A percentile compares a stretch with the other conserved stretches of the same genome.
Evolutionary conservation across 2,888 invertebrate species (phyloP).

Genomic region (Limulus polyphemus): DNA sequence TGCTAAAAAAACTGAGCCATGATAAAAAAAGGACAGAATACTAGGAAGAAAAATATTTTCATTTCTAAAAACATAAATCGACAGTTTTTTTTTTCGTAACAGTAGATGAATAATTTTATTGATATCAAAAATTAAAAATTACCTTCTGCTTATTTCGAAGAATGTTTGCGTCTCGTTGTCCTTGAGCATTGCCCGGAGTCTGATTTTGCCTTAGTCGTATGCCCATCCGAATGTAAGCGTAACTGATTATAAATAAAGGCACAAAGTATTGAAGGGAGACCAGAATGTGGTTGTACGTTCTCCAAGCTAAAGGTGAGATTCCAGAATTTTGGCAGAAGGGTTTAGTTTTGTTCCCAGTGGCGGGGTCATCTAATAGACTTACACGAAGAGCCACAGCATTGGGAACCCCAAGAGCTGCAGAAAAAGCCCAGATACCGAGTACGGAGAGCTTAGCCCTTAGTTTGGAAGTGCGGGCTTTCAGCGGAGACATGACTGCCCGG

Average conservation of each 20-base stretch:
- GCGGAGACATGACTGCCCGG: slow-evolving; percentile 39
- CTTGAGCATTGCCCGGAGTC: slow-evolving; percentile 65
- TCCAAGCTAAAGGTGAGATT: slow-evolving; percentile 27
- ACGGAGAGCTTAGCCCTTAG: slow-evolving; percentile 59
- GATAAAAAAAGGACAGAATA: too few species aligned
- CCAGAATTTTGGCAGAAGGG: slow-evolving; percentile 35
- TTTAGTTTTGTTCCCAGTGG: slow-evolving; percentile 17
- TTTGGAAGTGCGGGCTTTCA: slow-evolving; percentile 57
- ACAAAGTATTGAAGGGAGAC: slow-evolving; percentile 52
- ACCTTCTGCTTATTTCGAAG: slow-evolving; percentile 73
- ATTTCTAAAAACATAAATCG: too few species aligned
- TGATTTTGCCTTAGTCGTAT: slow-evolving; percentile 63
- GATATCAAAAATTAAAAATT: slow-evolving; percentile 9
- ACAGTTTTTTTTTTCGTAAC: too few species aligned
- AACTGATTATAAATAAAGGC: slow-evolving; percentile 66
- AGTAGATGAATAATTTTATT: too few species aligned
- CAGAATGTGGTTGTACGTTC: slow-evolving; percentile 34
- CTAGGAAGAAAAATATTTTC: too few species aligned
- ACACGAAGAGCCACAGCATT: slow-evolving; percentile 52
- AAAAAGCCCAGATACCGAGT: slow-evolving; percentile 58
- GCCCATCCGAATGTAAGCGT: slow-evolving; percentile 68
- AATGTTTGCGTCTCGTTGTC: slow-evolving; percentile 59
- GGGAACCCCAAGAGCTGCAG: slow-evolving; percentile 46
- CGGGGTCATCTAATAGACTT: slow-evolving; percentile 38
- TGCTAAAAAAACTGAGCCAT: too few species aligned